Percentiles rank a stretch among this genome's conserved stretches.
phyloP scores from a whole-genome alignment of 2,113 vertebrate species.

The Cercocebus atys region DNA sequence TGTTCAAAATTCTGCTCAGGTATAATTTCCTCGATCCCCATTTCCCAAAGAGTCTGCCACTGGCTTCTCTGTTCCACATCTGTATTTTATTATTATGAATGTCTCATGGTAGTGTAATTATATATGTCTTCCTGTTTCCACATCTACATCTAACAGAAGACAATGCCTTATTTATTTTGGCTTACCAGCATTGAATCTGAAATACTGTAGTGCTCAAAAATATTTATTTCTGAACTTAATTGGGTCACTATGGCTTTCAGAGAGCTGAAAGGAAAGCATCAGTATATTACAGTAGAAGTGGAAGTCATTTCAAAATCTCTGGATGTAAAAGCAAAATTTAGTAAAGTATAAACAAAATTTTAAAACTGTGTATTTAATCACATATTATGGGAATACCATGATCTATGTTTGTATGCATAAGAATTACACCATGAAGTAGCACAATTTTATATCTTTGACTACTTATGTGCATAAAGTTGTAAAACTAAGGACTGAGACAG shows the following conservation, averaged over 20 bases:
- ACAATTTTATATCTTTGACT: background rate
- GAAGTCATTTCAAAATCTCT: conserved; percentile 54
- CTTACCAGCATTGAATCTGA: background rate
- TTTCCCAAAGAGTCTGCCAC: background rate
- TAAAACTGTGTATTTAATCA: background rate
- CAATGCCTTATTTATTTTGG: background rate
- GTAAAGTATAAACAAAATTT: background rate
- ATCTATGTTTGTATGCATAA: background rate
- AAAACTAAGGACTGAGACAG: background rate
- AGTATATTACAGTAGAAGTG: background rate
- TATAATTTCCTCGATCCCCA: background rate
- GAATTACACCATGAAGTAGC: background rate
- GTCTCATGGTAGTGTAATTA: background rate
- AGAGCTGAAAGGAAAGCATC: background rate
- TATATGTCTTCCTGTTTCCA: background rate
- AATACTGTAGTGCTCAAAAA: background rate
- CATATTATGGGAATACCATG: background rate
- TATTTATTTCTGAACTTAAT: conserved; percentile 19
- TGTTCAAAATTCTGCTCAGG: background rate
- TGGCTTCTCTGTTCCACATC: background rate
- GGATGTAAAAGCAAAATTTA: conserved; percentile 59
- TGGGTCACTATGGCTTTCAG: background rate
- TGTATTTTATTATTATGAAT: background rate
- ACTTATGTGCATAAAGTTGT: background rate
- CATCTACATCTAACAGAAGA: background rate